Evolutionary conservation across 2,888 invertebrate genomes (phyloP), one percentile per base, ranked within the genome.

Genomic region (Pachymerium ferrugineum): DNA sequence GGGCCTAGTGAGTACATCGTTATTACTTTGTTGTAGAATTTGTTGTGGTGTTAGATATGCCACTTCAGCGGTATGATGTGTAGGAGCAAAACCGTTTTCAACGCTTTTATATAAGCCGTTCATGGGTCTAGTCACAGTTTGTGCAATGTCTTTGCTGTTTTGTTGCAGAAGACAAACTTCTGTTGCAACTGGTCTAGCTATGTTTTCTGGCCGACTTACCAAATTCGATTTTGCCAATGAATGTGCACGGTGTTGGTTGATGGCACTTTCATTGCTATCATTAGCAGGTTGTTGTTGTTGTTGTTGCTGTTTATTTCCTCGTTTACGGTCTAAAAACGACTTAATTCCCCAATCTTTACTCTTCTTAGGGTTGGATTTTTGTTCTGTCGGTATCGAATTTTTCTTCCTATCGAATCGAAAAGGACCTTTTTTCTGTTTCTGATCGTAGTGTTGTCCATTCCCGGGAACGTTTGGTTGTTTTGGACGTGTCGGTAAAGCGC

Each of bases 401-500:
- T 73, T 74, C 33, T 75, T 75, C 25, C 73, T 31, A 14, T 75
- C 75, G 19, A 74, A 73, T 5, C 69, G 30, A 5, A 47, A 78
- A 29, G 73, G 74, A 73, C 35, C 76, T 73, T 74, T 76, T 74
- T 42, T 76, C 74, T 30, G 74, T 74, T 72, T 74, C 73, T 74
- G 70, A n/a, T 75, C 74, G 8, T 74, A 30, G 22, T 75, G 70
- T 38, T 78, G 77, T 4, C 80, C 79, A 71, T 80, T 80, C 1
- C 79, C 78, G 14, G 80, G 80, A 47, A 82, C 78, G 76, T 83
- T 83, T n/a, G 81, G 81, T 74, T 81, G 79, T 76, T 83, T 83
- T 0, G 82, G 82, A 29, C 81, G 74, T n/a, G 76, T 76, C 0
- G 54, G 78, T 2, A 79, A 77, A 33, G 77, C 75, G 10, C 81